Evolutionary conservation across 2,888 invertebrate genomes (phyloP), one percentile per base, ranked within the genome.

Genomic region (Nymphalis polychloros): DNA sequence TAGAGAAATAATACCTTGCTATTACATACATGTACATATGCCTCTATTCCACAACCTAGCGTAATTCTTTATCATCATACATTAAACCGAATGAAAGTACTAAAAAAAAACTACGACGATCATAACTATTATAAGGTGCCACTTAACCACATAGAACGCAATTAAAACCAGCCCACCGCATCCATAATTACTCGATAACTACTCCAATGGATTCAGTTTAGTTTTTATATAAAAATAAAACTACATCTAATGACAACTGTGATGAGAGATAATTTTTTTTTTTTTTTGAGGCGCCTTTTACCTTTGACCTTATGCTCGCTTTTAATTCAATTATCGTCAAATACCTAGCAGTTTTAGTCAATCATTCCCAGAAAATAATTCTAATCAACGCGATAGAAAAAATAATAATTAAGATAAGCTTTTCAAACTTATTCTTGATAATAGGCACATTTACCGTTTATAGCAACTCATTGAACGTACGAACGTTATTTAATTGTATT

Each of bases 141-240:
- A 70, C 68, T 71, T 68, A 63, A 64, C 41, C 57, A 61, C 48
- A 59, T 55, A 64, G 23, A 63, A 61, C 47, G 68, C 60, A 68
- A 71, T 69, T 69, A 66, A 62, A 69, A 59, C 17, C 69, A 41
- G 59, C 50, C 62, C 62, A 65, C 48, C 53, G 55, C 47, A n/a
- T 59, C 60, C 59, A 63, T 65, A 64, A 67, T 65, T 59, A 64
- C 59, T 35, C 27, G 49, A 69, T 67, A 69, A 69, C 63, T 65
- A 63, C 50, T 55, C 19, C 17, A 53, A 19, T 20, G 59, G 48
- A 53, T 35, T 63, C 31, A 53, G 41, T 57, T n/a, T 49, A 19
- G 48, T 64, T 63, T 59, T 64, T 23, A 16, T 59, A 31, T 46
- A 65, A 55, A 19, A 62, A 47, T 62, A 53, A 65, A 59, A 53